phyloP scores from a whole-genome alignment of 53 echinoderm and acorn worm species.

The Patiria pectinifera region DNA sequence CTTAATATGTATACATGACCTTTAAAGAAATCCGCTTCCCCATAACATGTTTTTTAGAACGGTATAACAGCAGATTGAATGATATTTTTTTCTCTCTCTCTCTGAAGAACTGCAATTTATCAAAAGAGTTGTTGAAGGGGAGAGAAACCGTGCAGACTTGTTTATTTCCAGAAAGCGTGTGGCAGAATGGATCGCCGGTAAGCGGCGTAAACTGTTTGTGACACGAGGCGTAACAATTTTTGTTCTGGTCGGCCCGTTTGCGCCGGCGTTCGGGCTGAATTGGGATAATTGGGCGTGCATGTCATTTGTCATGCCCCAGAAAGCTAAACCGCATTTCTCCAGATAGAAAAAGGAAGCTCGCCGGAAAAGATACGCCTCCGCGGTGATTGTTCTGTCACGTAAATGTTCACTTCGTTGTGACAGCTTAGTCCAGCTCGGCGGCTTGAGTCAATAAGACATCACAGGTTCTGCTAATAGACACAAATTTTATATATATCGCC shows the following conservation, averaged over 20 bases:
- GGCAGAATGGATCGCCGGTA: not conserved
- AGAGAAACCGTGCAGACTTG: not conserved
- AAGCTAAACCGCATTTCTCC: not conserved
- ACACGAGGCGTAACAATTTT: not conserved
- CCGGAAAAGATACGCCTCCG: not conserved
- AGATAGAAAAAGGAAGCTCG: not conserved
- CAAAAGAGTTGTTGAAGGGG: not conserved
- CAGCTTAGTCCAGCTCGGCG: too few relatives aligned
- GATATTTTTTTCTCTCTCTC: not conserved
- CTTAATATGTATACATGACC: conserved; percentile 16
- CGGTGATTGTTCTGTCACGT: not conserved
- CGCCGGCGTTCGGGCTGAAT: not conserved
- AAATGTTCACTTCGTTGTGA: not conserved
- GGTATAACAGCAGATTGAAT: too few relatives aligned
- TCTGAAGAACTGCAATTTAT: not conserved
- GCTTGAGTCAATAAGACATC: too few relatives aligned
- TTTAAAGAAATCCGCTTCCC: not conserved
- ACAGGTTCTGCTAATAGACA: too few relatives aligned
- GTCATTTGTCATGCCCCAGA: not conserved
- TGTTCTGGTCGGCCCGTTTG: not conserved
- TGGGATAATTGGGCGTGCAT: not conserved
- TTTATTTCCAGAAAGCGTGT: not conserved
- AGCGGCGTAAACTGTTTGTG: not conserved
- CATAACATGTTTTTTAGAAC: too few relatives aligned
- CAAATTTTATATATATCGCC: too few relatives aligned